Conservation (phyloP, 2,888 invertebrate genomes). For the Stenchaetothrips biformis region DNA sequence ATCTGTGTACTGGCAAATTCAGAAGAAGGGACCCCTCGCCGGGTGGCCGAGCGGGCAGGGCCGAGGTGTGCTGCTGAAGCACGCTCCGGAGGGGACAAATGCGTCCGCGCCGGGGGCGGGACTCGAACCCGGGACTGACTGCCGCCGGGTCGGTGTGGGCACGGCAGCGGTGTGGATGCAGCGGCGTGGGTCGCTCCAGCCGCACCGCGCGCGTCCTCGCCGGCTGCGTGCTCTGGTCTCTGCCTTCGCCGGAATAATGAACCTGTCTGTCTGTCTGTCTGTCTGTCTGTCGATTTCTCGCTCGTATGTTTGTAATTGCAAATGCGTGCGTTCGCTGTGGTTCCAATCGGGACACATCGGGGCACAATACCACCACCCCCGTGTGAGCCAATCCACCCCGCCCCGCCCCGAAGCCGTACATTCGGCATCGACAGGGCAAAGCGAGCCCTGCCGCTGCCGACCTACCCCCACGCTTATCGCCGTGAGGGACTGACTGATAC, state of each 20-base stretch:
- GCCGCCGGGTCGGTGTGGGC: too few relatives aligned
- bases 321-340: background rate
- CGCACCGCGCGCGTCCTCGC: too few relatives aligned
- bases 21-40: too few relatives aligned
- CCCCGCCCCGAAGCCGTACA: background rate
- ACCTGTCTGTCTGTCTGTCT: background rate
- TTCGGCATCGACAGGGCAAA: background rate
- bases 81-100: too few relatives aligned
- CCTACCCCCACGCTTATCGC: background rate
- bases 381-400: background rate
- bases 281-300: too few relatives aligned
- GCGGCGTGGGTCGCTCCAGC: too few relatives aligned
- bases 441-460: background rate
- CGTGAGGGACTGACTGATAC: background rate
- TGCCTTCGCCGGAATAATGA: background rate
- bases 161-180: too few relatives aligned
- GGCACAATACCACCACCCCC: background rate
- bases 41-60: too few relatives aligned
- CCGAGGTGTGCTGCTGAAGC: too few relatives aligned
- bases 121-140: too few relatives aligned
- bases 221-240: background rate
- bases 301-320: conserved; percentile 10
- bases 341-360: background rate
- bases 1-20: too few relatives aligned
- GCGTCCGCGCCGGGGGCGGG: too few relatives aligned